Percentiles rank a stretch among this genome's conserved stretches.
These are phyloP conservation scores for Lepilemur ruficaudatus DNA, from an alignment of 2,797 vertebrate genomes.

Conservation along the genomic window DNA sequence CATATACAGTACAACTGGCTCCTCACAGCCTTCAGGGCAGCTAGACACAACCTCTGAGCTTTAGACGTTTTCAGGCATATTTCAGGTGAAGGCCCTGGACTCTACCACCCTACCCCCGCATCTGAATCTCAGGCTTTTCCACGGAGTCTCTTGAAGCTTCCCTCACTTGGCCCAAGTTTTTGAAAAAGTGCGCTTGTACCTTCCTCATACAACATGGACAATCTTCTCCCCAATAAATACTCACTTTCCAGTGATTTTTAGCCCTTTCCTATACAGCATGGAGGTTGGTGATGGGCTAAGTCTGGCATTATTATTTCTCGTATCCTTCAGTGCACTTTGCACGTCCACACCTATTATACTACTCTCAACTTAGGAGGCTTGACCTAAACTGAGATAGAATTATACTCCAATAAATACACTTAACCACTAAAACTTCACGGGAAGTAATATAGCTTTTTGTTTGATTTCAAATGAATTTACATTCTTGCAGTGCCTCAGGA, in stretches of 20 bases:
- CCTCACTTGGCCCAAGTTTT: neutral
- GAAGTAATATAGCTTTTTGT: neutral
- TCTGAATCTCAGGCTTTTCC: neutral
- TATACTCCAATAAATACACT: neutral
- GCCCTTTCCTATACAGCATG: neutral
- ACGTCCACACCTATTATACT: neutral
- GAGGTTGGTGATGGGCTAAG: neutral
- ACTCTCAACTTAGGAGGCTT: neutral
- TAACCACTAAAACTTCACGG: neutral
- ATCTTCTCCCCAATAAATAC: neutral
- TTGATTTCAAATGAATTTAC: neutral
- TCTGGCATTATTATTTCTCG: neutral
- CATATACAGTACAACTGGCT: neutral
- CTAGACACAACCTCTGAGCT: neutral
- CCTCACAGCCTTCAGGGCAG: neutral
- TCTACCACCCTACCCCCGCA: neutral
- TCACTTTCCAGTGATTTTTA: neutral
- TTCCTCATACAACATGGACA: neutral
- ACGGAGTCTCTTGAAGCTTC: neutral
- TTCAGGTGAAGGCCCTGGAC: neutral
- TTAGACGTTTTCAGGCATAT: neutral
- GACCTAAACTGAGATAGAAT: neutral
- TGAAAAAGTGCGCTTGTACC: neutral
- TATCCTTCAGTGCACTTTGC: neutral
- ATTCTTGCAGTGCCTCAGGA: neutral